A percentile compares a stretch with the other conserved stretches of the same genome.
These are phyloP conservation scores for Pionites leucogaster DNA, from an alignment of 2,113 vertebrate genomes.

Conservation along the genomic window DNA sequence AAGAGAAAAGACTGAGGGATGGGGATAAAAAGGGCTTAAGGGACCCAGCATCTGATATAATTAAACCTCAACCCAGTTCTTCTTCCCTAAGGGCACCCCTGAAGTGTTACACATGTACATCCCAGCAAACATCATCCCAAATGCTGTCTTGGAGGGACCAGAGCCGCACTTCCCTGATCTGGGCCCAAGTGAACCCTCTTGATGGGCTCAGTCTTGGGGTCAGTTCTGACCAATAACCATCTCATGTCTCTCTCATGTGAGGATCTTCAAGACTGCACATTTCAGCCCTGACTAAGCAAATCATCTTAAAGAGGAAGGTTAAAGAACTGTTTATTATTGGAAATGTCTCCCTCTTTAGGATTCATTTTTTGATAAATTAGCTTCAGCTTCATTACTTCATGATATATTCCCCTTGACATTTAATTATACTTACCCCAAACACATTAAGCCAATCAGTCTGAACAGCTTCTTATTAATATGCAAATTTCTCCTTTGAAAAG, in stretches of 20 bases:
- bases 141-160: neutral
- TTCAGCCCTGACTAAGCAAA: slow-evolving; percentile 74
- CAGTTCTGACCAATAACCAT: neutral
- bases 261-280: slow-evolving; percentile 36
- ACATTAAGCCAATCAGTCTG: slow-evolving; percentile 83
- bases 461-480: slow-evolving; percentile 87
- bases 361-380: slow-evolving; percentile 79
- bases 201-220: neutral
- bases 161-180: neutral
- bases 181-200: fast-evolving
- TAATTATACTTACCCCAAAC: slow-evolving; percentile 84
- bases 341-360: slow-evolving; percentile 75
- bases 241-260: slow-evolving; percentile 2
- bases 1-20: neutral
- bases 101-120: fast-evolving
- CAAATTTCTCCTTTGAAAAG: slow-evolving; percentile 81
- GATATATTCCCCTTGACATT: slow-evolving; percentile 82
- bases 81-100: neutral
- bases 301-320: slow-evolving; percentile 74
- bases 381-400: slow-evolving; percentile 80
- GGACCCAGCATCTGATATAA: neutral
- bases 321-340: slow-evolving; percentile 79
- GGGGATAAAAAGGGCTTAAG: neutral
- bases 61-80: neutral
- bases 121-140: neutral